A percentile compares a stretch with the other conserved stretches of the same genome.
Conservation (phyloP, 64 coral and sea anemone genomes). For the Orbicella faveolata region DNA sequence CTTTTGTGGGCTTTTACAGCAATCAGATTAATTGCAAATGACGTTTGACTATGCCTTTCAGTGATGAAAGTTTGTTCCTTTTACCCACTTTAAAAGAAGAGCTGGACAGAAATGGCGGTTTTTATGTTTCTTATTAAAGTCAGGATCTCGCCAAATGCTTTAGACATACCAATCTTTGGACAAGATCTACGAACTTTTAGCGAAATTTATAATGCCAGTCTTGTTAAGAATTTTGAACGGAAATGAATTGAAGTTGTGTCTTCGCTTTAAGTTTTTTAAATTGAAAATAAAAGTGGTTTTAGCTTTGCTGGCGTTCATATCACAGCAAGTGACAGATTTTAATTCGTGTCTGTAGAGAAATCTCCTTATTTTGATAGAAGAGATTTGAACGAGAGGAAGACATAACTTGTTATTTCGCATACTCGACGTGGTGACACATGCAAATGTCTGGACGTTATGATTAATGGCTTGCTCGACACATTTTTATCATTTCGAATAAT, state of each 20-base stretch:
- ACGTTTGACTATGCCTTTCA: not conserved
- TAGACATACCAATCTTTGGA: not conserved
- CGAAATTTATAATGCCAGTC: not conserved
- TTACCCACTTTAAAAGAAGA: not conserved
- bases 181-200: not conserved
- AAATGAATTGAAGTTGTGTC: not conserved
- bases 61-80: not conserved
- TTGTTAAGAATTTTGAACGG: not conserved
- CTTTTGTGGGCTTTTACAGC: constrained; percentile 42
- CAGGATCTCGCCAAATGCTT: not conserved
- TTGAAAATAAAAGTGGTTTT: not conserved
- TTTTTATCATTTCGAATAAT: constrained; percentile 54
- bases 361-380: constrained; percentile 30
- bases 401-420: not conserved
- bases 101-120: not conserved
- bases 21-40: constrained; percentile 38
- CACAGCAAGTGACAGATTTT: not conserved
- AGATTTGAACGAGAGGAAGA: constrained; percentile 7
- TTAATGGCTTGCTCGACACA: constrained; percentile 24
- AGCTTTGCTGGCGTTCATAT: not conserved
- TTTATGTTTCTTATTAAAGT: not conserved
- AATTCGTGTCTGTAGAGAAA: not conserved
- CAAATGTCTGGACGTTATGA: constrained; percentile 19
- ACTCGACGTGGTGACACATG: constrained; percentile 26
- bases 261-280: not conserved